Conservation (phyloP, 2,113 vertebrate species). For the Mirounga angustirostris region DNA sequence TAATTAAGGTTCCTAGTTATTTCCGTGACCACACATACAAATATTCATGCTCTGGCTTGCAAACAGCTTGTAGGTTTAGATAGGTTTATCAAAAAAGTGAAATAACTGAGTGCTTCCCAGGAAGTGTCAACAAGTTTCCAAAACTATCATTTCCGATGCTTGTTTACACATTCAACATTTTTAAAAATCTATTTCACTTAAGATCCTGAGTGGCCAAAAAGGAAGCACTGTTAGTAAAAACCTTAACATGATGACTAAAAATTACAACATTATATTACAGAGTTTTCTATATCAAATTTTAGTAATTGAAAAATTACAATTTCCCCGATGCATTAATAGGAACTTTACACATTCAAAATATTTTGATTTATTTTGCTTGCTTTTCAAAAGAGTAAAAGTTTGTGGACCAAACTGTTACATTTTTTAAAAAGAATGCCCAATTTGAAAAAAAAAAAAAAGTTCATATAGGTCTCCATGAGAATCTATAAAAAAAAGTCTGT, state of each 20-base stretch:
- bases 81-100: not conserved
- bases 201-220: not conserved
- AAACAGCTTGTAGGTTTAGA: not conserved
- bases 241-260: not conserved
- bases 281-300: not conserved
- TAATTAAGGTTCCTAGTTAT: conserved; percentile 67
- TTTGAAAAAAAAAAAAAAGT: not conserved
- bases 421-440: not conserved
- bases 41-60: not conserved
- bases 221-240: not conserved
- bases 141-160: not conserved
- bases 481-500: not conserved
- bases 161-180: not conserved
- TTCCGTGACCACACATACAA: not conserved
- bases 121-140: not conserved
- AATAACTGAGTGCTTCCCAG: not conserved
- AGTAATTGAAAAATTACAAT: not conserved
- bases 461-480: not conserved
- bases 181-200: not conserved
- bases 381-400: conserved; percentile 39
- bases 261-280: not conserved
- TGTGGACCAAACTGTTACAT: not conserved
- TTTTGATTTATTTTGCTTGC: not conserved
- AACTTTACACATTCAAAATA: not conserved
- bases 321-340: rapidly evolving